phyloP scores from a whole-genome alignment of 2,888 invertebrate species.

The Catocala sponsa region DNA sequence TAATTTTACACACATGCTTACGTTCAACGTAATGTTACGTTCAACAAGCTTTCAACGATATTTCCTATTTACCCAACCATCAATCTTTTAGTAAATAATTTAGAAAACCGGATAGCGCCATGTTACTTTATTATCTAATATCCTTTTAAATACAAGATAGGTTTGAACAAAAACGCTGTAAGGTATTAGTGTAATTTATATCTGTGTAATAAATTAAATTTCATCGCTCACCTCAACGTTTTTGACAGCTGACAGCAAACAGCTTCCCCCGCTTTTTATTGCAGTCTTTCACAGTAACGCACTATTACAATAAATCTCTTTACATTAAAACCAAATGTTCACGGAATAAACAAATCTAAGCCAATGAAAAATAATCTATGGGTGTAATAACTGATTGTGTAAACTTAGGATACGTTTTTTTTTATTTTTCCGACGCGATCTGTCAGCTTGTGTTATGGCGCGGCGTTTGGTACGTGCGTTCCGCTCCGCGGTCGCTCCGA shows the following conservation, averaged over 20 bases:
- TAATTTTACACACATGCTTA: background rate
- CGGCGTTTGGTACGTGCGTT: constrained; percentile 56
- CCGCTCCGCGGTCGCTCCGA: constrained; percentile 51
- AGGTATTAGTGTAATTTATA: constrained; percentile 44
- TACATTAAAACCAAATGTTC: constrained; percentile 43
- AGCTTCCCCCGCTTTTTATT: constrained; percentile 63
- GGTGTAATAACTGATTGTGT: constrained; percentile 26
- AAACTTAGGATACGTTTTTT: constrained; percentile 40
- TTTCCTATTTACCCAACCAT: background rate
- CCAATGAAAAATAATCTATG: constrained; percentile 18
- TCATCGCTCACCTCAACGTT: constrained; percentile 73
- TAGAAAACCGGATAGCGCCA: constrained; percentile 29
- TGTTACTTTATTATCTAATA: constrained; percentile 24
- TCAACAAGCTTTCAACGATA: too few species aligned
- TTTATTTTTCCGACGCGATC: constrained; percentile 58
- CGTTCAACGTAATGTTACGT: too few species aligned
- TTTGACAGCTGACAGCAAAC: constrained; percentile 77
- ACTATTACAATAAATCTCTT: constrained; percentile 64
- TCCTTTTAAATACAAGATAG: constrained; percentile 14
- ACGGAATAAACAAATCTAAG: constrained; percentile 41
- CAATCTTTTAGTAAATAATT: constrained; percentile 1
- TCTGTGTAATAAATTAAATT: constrained; percentile 59
- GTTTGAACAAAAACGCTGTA: constrained; percentile 31
- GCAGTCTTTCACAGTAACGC: constrained; percentile 61
- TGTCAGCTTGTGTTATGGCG: constrained; percentile 50